phyloP scores from a whole-genome alignment of 53 echinoderm and acorn worm species.

The Paelopatides confundens region DNA sequence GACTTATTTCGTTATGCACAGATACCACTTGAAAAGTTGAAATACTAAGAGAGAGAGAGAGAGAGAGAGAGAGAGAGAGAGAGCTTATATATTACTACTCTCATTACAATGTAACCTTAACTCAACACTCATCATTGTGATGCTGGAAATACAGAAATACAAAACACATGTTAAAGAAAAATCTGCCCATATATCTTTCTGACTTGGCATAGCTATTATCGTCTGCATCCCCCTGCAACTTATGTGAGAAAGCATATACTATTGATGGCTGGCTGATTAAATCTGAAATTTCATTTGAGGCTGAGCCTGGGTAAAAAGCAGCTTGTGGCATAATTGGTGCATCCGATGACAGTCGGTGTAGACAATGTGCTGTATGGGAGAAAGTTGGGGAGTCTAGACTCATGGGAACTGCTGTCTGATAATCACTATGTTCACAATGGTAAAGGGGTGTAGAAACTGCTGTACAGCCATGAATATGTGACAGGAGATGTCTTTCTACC shows the following conservation, averaged over 20 bases:
- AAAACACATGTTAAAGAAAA: not conserved
- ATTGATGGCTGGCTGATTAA: conserved; percentile 31
- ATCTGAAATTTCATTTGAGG: conserved; percentile 44
- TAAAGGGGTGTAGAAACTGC: not conserved
- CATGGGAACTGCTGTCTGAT: conserved; percentile 15
- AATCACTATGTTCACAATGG: not conserved
- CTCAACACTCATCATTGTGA: too few relatives aligned
- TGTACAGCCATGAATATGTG: not conserved
- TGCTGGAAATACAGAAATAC: too few relatives aligned
- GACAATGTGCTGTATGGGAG: not conserved
- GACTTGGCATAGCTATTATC: not conserved
- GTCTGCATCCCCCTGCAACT: not conserved
- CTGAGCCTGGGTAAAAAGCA: conserved; percentile 2
- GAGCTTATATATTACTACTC: too few relatives aligned
- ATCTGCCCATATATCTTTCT: not conserved
- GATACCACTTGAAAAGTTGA: too few relatives aligned
- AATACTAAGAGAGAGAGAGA: too few relatives aligned
- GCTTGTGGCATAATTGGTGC: conserved; percentile 40
- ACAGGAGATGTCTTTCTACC: not conserved
- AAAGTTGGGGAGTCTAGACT: not conserved
- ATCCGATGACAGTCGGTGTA: not conserved
- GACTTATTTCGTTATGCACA: too few relatives aligned
- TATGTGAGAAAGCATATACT: not conserved
- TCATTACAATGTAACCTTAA: too few relatives aligned
- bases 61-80: too few relatives aligned